These are phyloP conservation scores for Blennius ocellaris DNA, from an alignment of 2,113 vertebrate genomes.

Conservation along the genomic window DNA sequence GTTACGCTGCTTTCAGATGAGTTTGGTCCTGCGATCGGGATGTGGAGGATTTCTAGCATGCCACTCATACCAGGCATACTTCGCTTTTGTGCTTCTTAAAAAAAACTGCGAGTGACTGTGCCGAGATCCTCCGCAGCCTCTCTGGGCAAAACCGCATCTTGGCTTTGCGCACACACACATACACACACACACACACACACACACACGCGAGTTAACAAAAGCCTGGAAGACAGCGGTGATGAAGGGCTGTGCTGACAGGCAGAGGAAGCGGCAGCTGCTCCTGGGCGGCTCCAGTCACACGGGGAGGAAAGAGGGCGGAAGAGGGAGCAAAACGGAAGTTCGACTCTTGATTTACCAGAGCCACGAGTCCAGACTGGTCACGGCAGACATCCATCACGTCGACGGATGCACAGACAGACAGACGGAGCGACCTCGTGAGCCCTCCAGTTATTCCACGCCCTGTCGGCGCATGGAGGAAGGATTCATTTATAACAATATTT, in stretches of 20 bases:
- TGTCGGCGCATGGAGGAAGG: constrained; percentile 20
- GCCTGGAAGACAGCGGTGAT: constrained; percentile 49
- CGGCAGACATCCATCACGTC: constrained; percentile 48
- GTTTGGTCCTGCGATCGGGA: constrained; percentile 24
- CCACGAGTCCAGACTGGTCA: constrained; percentile 47
- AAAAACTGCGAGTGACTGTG: constrained; percentile 35
- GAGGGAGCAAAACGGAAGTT: constrained; percentile 46
- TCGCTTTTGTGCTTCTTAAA: constrained; percentile 45
- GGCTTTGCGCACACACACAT: background rate
- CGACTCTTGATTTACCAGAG: constrained; percentile 56
- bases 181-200: constrained; percentile 11
- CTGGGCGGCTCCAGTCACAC: constrained; percentile 58
- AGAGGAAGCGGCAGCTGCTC: constrained; percentile 74
- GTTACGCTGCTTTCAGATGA: constrained; percentile 16
- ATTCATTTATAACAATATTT: constrained; percentile 51
- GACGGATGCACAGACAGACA: constrained; percentile 20
- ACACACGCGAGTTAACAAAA: constrained; percentile 33
- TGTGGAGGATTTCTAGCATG: constrained; percentile 49
- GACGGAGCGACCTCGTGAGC: background rate
- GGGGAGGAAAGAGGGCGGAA: constrained; percentile 40
- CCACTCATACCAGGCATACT: constrained; percentile 43
- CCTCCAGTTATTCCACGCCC: constrained; percentile 29
- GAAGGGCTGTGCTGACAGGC: constrained; percentile 65
- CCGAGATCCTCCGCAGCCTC: constrained; percentile 43
- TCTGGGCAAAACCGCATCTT: constrained; percentile 34